phyloP scores from a whole-genome alignment of 2,113 vertebrate genomes.

The Xiphophorus maculatus region DNA sequence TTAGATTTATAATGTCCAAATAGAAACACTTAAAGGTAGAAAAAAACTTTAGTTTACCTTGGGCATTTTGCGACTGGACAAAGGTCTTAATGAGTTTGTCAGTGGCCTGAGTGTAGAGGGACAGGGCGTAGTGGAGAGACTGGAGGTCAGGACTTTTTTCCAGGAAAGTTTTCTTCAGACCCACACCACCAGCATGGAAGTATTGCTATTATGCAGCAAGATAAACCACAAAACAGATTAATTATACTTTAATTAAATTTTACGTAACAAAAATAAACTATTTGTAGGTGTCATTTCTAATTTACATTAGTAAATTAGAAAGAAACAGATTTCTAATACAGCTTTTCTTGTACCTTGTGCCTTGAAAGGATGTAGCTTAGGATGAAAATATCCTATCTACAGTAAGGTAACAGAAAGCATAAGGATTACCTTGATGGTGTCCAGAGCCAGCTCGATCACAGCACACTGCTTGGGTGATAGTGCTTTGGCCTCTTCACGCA shows the following conservation, averaged over 20 bases:
- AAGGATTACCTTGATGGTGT: conserved; percentile 93
- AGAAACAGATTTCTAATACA: too few species aligned
- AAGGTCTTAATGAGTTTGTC: conserved; percentile 98
- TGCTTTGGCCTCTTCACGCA: conserved; percentile 96
- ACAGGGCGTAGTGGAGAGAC: conserved; percentile 94
- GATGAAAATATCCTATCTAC: not conserved
- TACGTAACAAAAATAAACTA: too few species aligned
- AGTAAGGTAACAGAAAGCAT: not conserved
- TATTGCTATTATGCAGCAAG: conserved; percentile 86
- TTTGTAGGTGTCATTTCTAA: too few species aligned
- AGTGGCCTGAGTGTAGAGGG: conserved; percentile 97
- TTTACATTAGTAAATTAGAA: too few species aligned
- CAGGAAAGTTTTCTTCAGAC: conserved; percentile 97
- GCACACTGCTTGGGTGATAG: conserved; percentile 96
- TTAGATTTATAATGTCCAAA: conserved; percentile 3
- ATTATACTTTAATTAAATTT: too few species aligned
- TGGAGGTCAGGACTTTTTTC: conserved; percentile 97
- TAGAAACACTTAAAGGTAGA: conserved; percentile 2
- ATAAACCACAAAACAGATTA: not conserved
- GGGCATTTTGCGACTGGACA: conserved; percentile 91
- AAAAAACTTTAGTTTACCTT: conserved; percentile 81
- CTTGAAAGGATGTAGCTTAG: not conserved
- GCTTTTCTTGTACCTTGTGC: not conserved
- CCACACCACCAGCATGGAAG: conserved; percentile 96
- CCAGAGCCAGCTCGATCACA: conserved; percentile 93